These are phyloP conservation scores for Chloropsis hardwickii DNA, from an alignment of 2,113 vertebrate genomes.

Conservation along the genomic window DNA sequence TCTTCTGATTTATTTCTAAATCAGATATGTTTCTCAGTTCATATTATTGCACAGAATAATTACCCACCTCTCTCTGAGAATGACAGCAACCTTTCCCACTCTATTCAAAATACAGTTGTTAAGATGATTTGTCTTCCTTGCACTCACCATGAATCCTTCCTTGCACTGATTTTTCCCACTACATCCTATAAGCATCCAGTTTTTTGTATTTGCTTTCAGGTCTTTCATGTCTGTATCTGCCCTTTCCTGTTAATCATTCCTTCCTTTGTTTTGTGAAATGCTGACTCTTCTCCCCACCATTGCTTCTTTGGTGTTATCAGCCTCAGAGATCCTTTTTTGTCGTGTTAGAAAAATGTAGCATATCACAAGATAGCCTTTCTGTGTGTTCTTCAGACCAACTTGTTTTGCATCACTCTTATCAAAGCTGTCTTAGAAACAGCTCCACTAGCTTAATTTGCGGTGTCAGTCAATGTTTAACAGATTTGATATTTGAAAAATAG, in stretches of 20 bases:
- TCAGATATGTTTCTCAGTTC: neutral
- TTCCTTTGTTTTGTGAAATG: slow-evolving; percentile 24
- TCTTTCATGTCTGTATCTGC: neutral
- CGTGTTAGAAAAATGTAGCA: neutral
- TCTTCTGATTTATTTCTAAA: neutral
- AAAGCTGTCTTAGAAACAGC: neutral
- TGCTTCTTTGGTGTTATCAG: neutral
- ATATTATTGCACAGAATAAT: neutral
- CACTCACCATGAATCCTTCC: neutral
- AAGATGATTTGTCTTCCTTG: slow-evolving; percentile 20
- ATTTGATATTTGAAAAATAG: neutral
- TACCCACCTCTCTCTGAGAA: neutral
- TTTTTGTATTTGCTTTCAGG: slow-evolving; percentile 6
- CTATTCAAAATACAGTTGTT: slow-evolving; percentile 8
- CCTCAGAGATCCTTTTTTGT: neutral
- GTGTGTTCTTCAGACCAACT: neutral
- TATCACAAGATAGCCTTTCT: neutral
- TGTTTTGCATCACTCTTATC: neutral
- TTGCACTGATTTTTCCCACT: slow-evolving; percentile 3
- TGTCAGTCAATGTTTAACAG: neutral
- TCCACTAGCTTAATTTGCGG: neutral
- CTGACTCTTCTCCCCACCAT: neutral
- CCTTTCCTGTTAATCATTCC: neutral
- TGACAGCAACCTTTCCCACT: neutral
- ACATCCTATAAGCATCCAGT: neutral